Conservation (phyloP, 2,113 vertebrate genomes). For the Corythornis vintsioides region DNA sequence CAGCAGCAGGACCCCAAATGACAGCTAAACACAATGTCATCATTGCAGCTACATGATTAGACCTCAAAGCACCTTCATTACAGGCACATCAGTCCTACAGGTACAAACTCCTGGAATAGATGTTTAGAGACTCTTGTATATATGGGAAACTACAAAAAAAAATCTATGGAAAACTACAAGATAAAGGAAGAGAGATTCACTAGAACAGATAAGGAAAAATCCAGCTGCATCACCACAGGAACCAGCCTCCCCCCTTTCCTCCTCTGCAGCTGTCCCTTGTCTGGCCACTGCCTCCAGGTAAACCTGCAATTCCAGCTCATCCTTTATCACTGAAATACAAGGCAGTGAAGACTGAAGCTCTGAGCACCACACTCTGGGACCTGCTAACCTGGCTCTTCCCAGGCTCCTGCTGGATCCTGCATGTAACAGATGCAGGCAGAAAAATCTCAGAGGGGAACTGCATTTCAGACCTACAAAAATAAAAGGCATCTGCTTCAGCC, state of each 20-base stretch:
- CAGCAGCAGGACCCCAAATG: not conserved
- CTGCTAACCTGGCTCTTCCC: not conserved
- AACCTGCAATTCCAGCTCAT: not conserved
- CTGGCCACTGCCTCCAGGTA: not conserved
- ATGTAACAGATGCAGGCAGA: not conserved
- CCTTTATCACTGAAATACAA: not conserved
- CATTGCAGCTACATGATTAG: rapidly evolving
- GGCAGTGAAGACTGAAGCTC: not conserved
- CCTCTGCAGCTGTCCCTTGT: not conserved
- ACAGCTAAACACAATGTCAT: not conserved
- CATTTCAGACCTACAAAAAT: not conserved
- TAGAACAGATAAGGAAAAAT: not conserved
- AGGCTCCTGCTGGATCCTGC: not conserved
- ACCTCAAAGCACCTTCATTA: not conserved
- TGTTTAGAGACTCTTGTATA: not conserved
- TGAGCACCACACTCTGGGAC: not conserved
- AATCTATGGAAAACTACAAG: not conserved
- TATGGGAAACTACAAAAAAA: not conserved
- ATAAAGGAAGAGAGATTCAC: not conserved
- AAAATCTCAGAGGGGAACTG: not conserved
- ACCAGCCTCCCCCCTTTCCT: not conserved
- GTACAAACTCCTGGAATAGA: not conserved
- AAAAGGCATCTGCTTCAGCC: not conserved
- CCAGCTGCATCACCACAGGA: not conserved
- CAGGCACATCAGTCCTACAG: not conserved